Evolutionary conservation across 53 echinoderm and acorn worm genomes (phyloP).

Genomic region (Stichopus horrens): DNA sequence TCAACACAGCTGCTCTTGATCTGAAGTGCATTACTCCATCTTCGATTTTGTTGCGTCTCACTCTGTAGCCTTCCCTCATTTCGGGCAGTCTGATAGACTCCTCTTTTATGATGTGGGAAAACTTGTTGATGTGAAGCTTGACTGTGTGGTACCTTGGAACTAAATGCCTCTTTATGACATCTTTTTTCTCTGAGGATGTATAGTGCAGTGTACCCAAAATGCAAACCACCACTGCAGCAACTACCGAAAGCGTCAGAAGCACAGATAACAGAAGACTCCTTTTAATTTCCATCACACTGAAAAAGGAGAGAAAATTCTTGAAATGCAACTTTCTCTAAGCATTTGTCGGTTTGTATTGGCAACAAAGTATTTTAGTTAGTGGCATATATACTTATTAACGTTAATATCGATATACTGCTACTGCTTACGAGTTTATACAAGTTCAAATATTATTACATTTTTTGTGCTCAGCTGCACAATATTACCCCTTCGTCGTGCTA

Average conservation of each 20-base stretch:
- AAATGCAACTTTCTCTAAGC: no score
- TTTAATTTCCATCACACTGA: not conserved
- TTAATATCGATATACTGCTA: no score
- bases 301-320: not conserved
- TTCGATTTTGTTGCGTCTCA: not conserved
- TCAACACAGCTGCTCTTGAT: constrained; percentile 9
- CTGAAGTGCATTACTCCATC: constrained; percentile 8
- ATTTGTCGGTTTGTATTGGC: no score
- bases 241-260: not conserved
- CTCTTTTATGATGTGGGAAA: constrained; percentile 6
- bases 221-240: not conserved
- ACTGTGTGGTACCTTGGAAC: constrained; percentile 15
- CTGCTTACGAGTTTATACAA: no score
- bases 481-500: no score
- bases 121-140: constrained; percentile 8
- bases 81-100: not conserved
- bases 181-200: not conserved
- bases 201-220: not conserved
- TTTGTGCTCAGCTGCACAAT: no score
- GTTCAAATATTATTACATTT: no score
- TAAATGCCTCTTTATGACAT: not conserved
- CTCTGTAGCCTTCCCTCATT: not conserved
- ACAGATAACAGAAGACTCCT: not conserved
- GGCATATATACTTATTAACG: no score
- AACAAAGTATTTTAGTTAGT: no score